phyloP scores from a whole-genome alignment of 2,888 invertebrate species.

The Netelia melanura region DNA sequence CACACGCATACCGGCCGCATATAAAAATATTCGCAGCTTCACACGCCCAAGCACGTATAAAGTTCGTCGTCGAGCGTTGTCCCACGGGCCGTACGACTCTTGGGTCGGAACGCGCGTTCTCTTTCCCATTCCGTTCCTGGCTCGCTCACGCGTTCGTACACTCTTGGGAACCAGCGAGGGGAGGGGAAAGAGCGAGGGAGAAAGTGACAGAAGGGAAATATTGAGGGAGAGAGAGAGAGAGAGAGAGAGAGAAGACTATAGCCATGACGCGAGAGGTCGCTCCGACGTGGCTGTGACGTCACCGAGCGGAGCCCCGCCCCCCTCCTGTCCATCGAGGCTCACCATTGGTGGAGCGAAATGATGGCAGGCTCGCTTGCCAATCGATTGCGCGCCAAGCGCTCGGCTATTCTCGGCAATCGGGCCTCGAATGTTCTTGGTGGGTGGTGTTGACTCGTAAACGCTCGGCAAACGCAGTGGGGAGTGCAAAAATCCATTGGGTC shows the following conservation, averaged over 20 bases:
- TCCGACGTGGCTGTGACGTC: constrained; percentile 77
- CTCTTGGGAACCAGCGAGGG: background rate
- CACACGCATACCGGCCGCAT: background rate
- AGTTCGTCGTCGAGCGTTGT: constrained; percentile 48
- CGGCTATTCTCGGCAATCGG: constrained; percentile 52
- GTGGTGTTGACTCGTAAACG: constrained; percentile 27
- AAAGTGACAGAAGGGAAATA: constrained; percentile 58
- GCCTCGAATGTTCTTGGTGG: constrained; percentile 11
- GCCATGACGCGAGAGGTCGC: constrained; percentile 77
- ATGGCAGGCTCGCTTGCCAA: constrained; percentile 84
- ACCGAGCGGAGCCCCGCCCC: constrained; percentile 76
- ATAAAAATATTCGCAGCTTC: constrained; percentile 33
- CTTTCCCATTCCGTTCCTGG: constrained; percentile 25
- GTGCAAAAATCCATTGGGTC: constrained; percentile 35
- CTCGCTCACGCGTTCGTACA: constrained; percentile 37
- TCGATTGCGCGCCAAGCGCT: constrained; percentile 78
- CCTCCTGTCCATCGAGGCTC: constrained; percentile 61
- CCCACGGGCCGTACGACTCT: constrained; percentile 19
- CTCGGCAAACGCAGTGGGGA: constrained; percentile 10
- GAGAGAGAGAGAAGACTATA: constrained; percentile 30
- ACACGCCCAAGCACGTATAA: constrained; percentile 56
- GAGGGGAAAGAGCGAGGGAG: constrained; percentile 10
- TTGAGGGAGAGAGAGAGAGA: constrained; percentile 64
- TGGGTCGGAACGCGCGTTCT: constrained; percentile 40
- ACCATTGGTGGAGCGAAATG: constrained; percentile 81